phyloP scores from a whole-genome alignment of 2,888 invertebrate species.

The Koerneria pararmatus region DNA sequence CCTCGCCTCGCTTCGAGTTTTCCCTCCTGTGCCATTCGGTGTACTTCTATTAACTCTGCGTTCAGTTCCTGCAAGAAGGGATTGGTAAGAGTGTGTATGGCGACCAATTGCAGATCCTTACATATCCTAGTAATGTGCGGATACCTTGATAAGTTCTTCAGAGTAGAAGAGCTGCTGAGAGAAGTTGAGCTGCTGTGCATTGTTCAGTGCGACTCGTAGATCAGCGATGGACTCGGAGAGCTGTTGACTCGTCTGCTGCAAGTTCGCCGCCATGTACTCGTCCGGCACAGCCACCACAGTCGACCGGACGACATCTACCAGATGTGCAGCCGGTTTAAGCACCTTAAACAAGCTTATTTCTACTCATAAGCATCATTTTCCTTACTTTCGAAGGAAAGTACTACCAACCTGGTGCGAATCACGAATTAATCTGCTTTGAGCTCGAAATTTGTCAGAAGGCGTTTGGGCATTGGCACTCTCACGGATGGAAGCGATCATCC shows the following conservation, averaged over 20 bases:
- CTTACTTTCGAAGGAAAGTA: too few species aligned
- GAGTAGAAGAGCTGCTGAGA: slow-evolving; percentile 47
- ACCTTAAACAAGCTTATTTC: slow-evolving; percentile 18
- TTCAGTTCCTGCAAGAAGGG: slow-evolving; percentile 65
- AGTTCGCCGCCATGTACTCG: slow-evolving; percentile 62
- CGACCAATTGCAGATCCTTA: not conserved
- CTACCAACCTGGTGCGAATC: slow-evolving; percentile 38
- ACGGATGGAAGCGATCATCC: slow-evolving; percentile 41
- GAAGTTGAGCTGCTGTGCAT: slow-evolving; percentile 68
- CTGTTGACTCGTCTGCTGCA: slow-evolving; percentile 65
- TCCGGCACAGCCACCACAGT: slow-evolving; percentile 79
- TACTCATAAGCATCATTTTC: not conserved
- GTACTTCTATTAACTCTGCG: slow-evolving; percentile 77
- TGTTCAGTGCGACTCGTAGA: slow-evolving; percentile 66
- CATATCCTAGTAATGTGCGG: not conserved
- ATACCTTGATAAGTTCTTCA: slow-evolving; percentile 47
- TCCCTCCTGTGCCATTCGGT: slow-evolving; percentile 75
- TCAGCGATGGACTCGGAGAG: slow-evolving; percentile 68
- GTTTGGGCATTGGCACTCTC: slow-evolving; percentile 42
- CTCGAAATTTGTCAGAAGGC: slow-evolving; percentile 47
- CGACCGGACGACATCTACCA: slow-evolving; percentile 75
- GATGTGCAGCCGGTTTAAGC: slow-evolving; percentile 65
- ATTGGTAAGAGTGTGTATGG: not conserved
- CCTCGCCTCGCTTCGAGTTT: slow-evolving; percentile 59
- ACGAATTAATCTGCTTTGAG: slow-evolving; percentile 53